Base-by-base conservation (phyloP, 2,113 vertebrate genomes). In the Eurystomus gularis region DNA sequence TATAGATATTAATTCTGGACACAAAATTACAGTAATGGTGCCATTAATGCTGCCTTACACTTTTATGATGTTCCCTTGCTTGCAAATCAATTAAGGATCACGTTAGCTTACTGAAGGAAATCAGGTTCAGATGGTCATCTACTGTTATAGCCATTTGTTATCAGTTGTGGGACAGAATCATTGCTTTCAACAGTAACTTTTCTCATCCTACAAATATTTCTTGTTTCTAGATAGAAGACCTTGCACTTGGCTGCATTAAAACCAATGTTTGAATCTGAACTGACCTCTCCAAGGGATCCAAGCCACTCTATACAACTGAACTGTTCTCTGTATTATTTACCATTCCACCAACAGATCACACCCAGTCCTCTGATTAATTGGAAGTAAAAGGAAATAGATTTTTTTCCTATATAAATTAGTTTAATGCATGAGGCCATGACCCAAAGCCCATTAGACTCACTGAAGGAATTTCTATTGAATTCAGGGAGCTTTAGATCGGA, bases 371-470 rank as follows among this genome's bases (percentile, higher is more conserved):
- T 90, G 60, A 94, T 91, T 93, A 93, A 94, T 92, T 96, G 78
- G 92, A 93, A 96, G 77, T 89, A 92, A 96, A 96, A 97, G 93
- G 91, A 94, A 91, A 93, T 91, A 94, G 91, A 94, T 90, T 95
- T 90, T 87, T 91, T 89, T 86, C 90, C 71, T 52, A 51, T 88
- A 91, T 91, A 93, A 97, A 93, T 92, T 94, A 92, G 62, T 92
- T 94, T 93, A 95, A 96, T 95, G 90, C 88, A 58, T 17, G 39
- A 95, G 92, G 85, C 20, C 81, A 51, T 86, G 85, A 93, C 92
- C 88, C 58, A 94, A 96, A 96, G 64, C 85, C 92, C 82, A 96
- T 96, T 95, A 95, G 77, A 81, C 55, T 93, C 71, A 70, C 62
- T 92, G 90, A 83, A 72, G 90, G 48, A 82, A 89, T 93, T 94